Evolutionary conservation across 2,113 vertebrate species (phyloP), one percentile per base, ranked within the genome.

Genomic region (Lagopus muta): DNA sequence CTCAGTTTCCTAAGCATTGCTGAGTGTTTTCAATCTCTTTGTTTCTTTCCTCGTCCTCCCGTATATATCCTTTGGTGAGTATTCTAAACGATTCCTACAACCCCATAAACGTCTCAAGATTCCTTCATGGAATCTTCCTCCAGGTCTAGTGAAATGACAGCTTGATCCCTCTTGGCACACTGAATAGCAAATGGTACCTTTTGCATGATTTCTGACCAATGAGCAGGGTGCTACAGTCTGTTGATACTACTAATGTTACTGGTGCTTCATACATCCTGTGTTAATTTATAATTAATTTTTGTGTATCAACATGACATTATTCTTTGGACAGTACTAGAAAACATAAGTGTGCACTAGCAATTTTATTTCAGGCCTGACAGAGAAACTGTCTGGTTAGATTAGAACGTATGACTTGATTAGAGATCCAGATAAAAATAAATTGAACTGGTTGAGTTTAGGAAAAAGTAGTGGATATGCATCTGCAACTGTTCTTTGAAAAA

Each of bases 371-470:
- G 38, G 27, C 21, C 17, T 8, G 21, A 25, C 32, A 50, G 45
- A 83, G n/a, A 36, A 86, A 57, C 61, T 48, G 8, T 50, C 42
- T 86, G 18, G 36, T 89, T 92, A 34, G 22, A 74, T 94, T 83
- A 65, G 8, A 78, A 71, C 28, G 13, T 65, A 52, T 86, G 8
- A 48, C 75, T 92, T 95, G 57, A 92, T 82, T 92, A 62, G 94
- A 30, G 13, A 61, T 32, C 40, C 21, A 69, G 47, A 65, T 79
- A 55, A 77, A 88, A 73, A 54, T 17, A 58, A 34, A 9, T 1
- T 1, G 20, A 65, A 55, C 54, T 13, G 6, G 4, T 78, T 71
- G 42, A 34, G 4, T 75, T 66, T 25, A 40, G 58, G 50, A 80
- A n/a, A 32, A 93, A 73, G 50, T 75, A 7, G 12, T 60, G n/a